Evolutionary conservation across 2,888 invertebrate species (phyloP).

Genomic region (Nipponacmea schrenckii): DNA sequence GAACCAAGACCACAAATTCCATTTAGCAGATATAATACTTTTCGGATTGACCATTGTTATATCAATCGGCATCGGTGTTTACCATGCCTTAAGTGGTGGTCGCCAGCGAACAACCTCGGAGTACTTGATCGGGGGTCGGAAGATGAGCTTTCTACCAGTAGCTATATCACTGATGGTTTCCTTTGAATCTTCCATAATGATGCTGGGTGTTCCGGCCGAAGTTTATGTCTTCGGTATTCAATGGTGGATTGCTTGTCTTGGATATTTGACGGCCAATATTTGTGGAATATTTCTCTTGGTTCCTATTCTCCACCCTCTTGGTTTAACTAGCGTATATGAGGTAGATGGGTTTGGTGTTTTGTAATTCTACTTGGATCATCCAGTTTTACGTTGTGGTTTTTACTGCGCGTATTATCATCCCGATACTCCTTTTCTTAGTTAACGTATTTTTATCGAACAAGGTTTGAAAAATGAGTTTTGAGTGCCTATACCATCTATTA

Average conservation of each 20-base stretch:
- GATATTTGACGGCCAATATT: constrained; percentile 39
- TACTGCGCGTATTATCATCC: not conserved
- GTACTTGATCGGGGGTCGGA: constrained; percentile 45
- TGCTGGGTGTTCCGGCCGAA: constrained; percentile 53
- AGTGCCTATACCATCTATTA: no score
- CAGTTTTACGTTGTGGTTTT: not conserved
- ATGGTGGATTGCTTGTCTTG: constrained; percentile 34
- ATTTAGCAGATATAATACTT: constrained; percentile 41
- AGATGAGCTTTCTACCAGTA: constrained; percentile 45
- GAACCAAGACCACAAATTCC: constrained; percentile 24
- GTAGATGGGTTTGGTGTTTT: constrained; percentile 25
- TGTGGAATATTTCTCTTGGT: constrained; percentile 40
- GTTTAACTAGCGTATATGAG: constrained; percentile 53
- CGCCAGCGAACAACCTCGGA: constrained; percentile 39
- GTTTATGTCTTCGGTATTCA: constrained; percentile 49
- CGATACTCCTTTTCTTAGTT: not conserved
- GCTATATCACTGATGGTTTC: constrained; percentile 52
- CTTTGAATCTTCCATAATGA: constrained; percentile 56
- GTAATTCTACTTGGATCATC: not conserved
- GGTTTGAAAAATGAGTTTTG: no score
- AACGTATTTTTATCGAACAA: no score
- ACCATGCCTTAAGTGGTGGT: constrained; percentile 32
- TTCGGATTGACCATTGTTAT: constrained; percentile 41
- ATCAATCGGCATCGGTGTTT: constrained; percentile 48
- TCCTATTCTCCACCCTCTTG: constrained; percentile 45